Base-by-base conservation (phyloP, 2,113 vertebrate genomes). In the Gracilinanus agilis region DNA sequence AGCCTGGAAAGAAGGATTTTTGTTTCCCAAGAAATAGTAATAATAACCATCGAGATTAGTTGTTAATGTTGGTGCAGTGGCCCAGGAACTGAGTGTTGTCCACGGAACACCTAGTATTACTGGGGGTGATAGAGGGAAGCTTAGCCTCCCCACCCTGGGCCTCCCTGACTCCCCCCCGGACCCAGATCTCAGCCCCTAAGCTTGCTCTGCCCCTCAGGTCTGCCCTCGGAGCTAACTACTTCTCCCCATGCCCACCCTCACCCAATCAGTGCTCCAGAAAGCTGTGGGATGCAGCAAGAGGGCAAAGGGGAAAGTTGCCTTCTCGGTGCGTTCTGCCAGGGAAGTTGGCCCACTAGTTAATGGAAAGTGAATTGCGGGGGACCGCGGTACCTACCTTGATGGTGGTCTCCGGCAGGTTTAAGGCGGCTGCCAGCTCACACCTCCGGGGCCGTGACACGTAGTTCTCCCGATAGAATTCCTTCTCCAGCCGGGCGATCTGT, bases 391-490 rank as follows among this genome's bases (percentile, higher is more conserved):
- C 93, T 99, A 99, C 99, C 99, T 99, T 99, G 97, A 99, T 99
- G 92, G 99, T 99, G 92, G 99, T 99, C 98, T 99, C 99, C 16
- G 99, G 99, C 88, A 99, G 98, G 98, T 99, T 99, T 53, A 99
- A 98, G 61, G 99, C 99, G 40, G 99, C 99, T 0, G 99, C 99
- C 97, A 99, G 98, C 91, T 99, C 99, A 90, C 99, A 99, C 97
- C 99, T 99, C 95, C 99, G 98, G 29, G 99, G 99, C 97, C 99
- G 99, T 90, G 99, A 99, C 56, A 99, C 99, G 90, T 99, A 99
- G 98, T 99, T 99, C 97, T 99, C 99, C 96, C 99, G 98, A 98
- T 99, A 99, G 98, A 99, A 99, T 95, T 99, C 99, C 97, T 99
- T 99, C 98, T 99, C 99, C 98, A 99, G 98, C 10, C 99, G 98